A percentile compares a stretch with the other conserved stretches of the same genome.
Evolutionary conservation across 2,113 vertebrate genomes (phyloP).

Genomic region (Chionomys nivalis): DNA sequence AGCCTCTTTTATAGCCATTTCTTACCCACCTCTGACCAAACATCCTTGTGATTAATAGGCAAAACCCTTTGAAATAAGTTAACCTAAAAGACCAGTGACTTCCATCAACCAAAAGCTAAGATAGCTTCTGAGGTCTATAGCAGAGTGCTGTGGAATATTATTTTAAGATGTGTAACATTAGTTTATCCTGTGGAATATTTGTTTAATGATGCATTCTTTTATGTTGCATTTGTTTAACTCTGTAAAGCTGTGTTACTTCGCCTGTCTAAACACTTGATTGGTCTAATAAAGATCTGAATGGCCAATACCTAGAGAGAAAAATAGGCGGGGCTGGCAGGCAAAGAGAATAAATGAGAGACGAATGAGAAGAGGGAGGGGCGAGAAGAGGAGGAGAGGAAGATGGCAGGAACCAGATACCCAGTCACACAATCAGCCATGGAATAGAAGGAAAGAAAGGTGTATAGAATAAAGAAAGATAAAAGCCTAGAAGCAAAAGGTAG

Average conservation of each 20-base stretch:
- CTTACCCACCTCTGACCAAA: background rate
- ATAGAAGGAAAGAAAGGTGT: background rate
- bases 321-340: background rate
- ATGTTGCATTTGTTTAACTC: background rate
- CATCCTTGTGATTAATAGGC: background rate
- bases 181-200: background rate
- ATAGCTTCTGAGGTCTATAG: background rate
- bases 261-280: background rate
- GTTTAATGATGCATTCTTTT: background rate
- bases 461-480: background rate
- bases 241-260: background rate
- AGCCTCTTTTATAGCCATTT: background rate
- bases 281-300: background rate
- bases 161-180: background rate
- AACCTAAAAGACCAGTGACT: background rate
- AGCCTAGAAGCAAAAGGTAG: background rate
- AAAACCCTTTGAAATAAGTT: background rate
- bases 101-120: background rate
- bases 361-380: too few relatives aligned
- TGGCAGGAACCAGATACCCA: background rate
- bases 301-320: background rate
- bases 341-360: background rate
- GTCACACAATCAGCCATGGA: background rate
- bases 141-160: background rate
- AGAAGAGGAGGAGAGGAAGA: background rate